A percentile compares a stretch with the other conserved stretches of the same genome.
Conservation (phyloP, 2,888 invertebrate genomes). For the Schizotus pectinicornis region DNA sequence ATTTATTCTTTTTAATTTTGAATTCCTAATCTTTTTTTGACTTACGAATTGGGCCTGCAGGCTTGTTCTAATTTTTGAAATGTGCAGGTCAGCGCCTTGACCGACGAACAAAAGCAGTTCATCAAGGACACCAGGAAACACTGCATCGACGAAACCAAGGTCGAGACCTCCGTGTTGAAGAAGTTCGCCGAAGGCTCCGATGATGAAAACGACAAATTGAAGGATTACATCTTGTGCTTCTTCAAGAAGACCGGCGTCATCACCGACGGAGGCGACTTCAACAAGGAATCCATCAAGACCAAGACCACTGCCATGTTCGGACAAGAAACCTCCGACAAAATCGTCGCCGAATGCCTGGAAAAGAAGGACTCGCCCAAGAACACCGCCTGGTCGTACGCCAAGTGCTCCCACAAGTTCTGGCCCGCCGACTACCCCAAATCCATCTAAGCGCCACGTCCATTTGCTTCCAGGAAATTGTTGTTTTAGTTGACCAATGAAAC, state of each 20-base stretch:
- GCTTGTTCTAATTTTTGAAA: too few relatives aligned
- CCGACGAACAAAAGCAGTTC: too few relatives aligned
- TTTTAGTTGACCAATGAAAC: too few relatives aligned
- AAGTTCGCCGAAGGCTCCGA: not conserved
- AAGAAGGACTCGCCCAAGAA: not conserved
- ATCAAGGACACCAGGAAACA: not conserved
- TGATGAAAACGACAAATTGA: constrained; percentile 55
- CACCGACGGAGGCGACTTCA: constrained; percentile 46
- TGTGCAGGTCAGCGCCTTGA: too few relatives aligned
- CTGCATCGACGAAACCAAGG: not conserved
- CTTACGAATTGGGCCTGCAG: too few relatives aligned
- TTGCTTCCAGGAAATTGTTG: too few relatives aligned
- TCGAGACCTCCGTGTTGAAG: not conserved
- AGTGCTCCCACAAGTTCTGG: constrained; percentile 26
- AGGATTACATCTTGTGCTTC: constrained; percentile 60
- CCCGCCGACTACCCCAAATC: constrained; percentile 17
- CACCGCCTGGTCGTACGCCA: constrained; percentile 20
- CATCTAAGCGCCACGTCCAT: too few relatives aligned
- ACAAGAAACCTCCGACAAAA: constrained; percentile 54
- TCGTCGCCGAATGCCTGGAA: constrained; percentile 46
- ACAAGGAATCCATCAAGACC: constrained; percentile 52
- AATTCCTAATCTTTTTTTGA: too few relatives aligned
- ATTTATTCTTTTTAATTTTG: too few relatives aligned
- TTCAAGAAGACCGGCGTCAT: constrained; percentile 59
- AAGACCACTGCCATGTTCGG: constrained; percentile 58